Percentiles rank a stretch among this genome's conserved stretches.
Conservation (phyloP, 1,140 invertebrate species). For the Drosophila pectinifera region DNA sequence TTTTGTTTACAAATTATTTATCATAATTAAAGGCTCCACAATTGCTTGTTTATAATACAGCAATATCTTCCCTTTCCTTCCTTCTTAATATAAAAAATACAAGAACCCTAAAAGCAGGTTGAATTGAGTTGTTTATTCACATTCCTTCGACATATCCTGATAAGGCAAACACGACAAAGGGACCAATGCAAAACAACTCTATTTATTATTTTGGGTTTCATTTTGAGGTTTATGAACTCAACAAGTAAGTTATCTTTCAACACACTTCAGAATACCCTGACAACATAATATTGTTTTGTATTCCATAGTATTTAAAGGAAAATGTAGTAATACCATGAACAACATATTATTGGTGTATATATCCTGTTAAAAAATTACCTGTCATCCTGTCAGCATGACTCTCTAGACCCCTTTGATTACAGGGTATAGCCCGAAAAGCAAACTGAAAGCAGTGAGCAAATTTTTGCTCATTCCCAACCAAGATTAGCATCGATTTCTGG, state of each 20-base stretch:
- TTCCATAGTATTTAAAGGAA: not conserved
- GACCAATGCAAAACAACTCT: constrained; percentile 73
- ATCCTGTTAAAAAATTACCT: not conserved
- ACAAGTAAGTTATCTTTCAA: no score
- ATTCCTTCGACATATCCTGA: constrained; percentile 34
- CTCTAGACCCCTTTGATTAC: not conserved
- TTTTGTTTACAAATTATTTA: not conserved
- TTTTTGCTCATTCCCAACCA: constrained; percentile 54
- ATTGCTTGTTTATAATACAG: not conserved
- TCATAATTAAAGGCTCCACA: not conserved
- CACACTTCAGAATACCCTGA: constrained; percentile 14
- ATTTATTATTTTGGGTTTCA: constrained; percentile 57
- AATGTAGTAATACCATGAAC: no score
- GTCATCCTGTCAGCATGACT: fast-evolving
- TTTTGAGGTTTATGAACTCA: constrained; percentile 62
- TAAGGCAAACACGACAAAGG: constrained; percentile 50
- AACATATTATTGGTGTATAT: no score
- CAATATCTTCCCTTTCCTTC: not conserved
- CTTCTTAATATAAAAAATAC: not conserved
- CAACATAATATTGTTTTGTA: not conserved
- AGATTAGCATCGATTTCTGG: constrained; percentile 81
- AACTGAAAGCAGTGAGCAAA: constrained; percentile 53
- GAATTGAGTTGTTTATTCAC: constrained; percentile 27
- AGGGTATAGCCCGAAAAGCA: constrained; percentile 44
- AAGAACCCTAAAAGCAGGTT: not conserved